Evolutionary conservation across 2,888 invertebrate species (phyloP).

Genomic region (Unio pictorum): DNA sequence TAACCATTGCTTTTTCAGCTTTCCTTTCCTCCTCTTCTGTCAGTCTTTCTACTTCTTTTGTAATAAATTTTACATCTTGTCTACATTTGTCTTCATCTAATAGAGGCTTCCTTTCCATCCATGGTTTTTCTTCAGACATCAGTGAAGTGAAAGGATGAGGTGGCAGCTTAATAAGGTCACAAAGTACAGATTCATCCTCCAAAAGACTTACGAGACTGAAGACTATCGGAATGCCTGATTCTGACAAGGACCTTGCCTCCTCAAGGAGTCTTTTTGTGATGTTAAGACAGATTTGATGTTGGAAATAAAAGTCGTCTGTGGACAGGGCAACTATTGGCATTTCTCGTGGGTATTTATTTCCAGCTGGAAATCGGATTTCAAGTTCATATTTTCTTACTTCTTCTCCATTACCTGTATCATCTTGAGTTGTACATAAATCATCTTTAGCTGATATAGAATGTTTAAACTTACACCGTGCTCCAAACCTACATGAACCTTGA

Average conservation of each 20-base stretch:
- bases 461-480: conserved; percentile 45
- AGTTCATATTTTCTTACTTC: conserved; percentile 43
- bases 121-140: conserved; percentile 20
- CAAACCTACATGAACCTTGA: conserved; percentile 61
- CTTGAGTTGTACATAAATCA: conserved; percentile 10
- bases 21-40: conserved; percentile 14
- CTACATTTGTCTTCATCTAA: conserved; percentile 1
- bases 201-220: conserved; percentile 62
- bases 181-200: conserved; percentile 53
- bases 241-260: conserved; percentile 49
- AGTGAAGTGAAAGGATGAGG: conserved; percentile 48
- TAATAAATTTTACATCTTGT: background rate
- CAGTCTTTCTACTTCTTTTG: background rate
- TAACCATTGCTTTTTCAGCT: conserved; percentile 25
- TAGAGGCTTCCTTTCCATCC: conserved; percentile 5
- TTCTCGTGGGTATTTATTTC: conserved; percentile 60
- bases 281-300: conserved; percentile 52
- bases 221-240: conserved; percentile 50
- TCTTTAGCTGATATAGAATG: conserved; percentile 30
- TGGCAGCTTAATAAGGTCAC: conserved; percentile 39
- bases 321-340: conserved; percentile 61
- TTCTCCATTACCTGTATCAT: conserved; percentile 9
- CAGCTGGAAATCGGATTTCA: conserved; percentile 61
- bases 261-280: conserved; percentile 54
- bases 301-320: conserved; percentile 44